Conservation (phyloP, 2,797 vertebrate species). For the Pempheris klunzingeri region DNA sequence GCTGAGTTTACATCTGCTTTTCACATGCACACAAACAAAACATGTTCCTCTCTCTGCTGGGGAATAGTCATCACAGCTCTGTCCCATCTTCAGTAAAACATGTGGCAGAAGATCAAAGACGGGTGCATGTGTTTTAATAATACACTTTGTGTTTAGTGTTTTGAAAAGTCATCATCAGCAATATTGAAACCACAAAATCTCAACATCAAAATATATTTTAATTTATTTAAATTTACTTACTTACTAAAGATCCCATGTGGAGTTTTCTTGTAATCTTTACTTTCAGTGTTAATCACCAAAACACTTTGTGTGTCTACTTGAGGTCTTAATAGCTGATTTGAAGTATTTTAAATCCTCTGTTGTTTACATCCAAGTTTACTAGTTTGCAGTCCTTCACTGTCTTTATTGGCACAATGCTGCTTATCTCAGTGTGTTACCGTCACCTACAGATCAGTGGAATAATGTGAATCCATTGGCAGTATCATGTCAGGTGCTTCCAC, state of each 20-base stretch:
- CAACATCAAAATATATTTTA: not conserved
- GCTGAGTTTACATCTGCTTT: constrained; percentile 41
- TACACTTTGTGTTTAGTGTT: constrained; percentile 1
- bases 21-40: constrained; percentile 23
- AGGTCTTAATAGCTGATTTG: not conserved
- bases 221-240: not conserved
- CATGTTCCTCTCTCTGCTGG: not conserved
- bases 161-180: not conserved
- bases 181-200: not conserved
- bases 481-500: not conserved
- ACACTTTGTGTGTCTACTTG: not conserved
- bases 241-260: too few species aligned
- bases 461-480: not conserved
- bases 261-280: not conserved
- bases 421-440: not conserved
- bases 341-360: too few species aligned
- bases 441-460: not conserved
- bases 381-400: too few species aligned
- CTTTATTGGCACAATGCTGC: not conserved
- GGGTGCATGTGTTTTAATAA: constrained; percentile 23
- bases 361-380: too few species aligned
- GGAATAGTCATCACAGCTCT: constrained; percentile 13
- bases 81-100: constrained; percentile 26
- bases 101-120: constrained; percentile 22
- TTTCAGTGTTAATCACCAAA: not conserved